Conservation (phyloP, 1,140 invertebrate genomes). For the Drosophila orosa region DNA sequence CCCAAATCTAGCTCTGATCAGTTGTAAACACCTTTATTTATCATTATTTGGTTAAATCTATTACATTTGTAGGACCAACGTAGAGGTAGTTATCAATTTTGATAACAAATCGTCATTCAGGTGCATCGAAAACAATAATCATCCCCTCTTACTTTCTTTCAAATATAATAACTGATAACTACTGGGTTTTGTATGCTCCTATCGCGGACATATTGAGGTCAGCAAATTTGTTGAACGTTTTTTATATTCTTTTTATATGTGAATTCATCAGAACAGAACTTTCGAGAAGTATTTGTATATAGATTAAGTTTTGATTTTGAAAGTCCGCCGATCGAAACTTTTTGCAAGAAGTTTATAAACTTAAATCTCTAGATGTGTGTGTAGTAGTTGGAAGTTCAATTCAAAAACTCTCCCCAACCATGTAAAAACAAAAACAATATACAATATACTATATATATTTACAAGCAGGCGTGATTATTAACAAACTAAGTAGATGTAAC, state of each 20-base stretch:
- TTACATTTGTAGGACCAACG: conserved; percentile 15
- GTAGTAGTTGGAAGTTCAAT: conserved; percentile 67
- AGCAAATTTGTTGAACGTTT: conserved; percentile 34
- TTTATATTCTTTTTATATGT: conserved; percentile 55
- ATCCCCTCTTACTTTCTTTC: conserved; percentile 1
- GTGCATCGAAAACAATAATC: conserved; percentile 6
- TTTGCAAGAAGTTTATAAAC: conserved; percentile 44
- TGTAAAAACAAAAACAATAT: conserved; percentile 38
- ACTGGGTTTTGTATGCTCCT: conserved; percentile 17
- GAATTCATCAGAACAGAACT: conserved; percentile 22
- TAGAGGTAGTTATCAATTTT: conserved; percentile 5
- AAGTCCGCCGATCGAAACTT: conserved; percentile 51
- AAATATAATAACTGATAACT: conserved; percentile 30
- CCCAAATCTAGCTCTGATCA: not conserved
- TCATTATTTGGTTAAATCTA: not conserved
- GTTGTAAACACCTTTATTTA: not conserved
- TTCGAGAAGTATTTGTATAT: conserved; percentile 67
- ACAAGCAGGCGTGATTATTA: conserved; percentile 74
- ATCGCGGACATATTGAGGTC: conserved; percentile 29
- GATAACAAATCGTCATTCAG: not conserved
- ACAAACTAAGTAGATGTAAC: conserved; percentile 44
- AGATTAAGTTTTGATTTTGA: conserved; percentile 63
- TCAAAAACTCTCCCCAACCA: conserved; percentile 58
- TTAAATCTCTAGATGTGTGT: conserved; percentile 71
- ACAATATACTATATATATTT: conserved; percentile 60